These are phyloP conservation scores for Phyllostomus hastatus DNA, from an alignment of 2,113 vertebrate species.

Conservation along the genomic window DNA sequence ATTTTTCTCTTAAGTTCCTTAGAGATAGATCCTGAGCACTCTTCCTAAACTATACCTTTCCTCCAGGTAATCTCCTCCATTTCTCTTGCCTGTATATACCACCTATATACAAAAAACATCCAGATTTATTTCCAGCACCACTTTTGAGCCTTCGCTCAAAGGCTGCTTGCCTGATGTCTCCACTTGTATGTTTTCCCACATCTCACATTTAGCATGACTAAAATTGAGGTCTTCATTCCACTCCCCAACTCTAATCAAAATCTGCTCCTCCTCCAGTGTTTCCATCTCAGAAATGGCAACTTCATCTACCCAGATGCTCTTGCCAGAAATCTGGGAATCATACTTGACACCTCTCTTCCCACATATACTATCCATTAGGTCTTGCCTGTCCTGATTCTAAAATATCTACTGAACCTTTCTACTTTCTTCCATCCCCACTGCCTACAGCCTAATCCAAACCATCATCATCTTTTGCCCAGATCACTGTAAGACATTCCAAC, in stretches of 20 bases:
- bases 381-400: conserved; percentile 40
- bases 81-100: background rate
- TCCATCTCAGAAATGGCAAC: conserved; percentile 35
- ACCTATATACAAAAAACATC: background rate
- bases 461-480: background rate
- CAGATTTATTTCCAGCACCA: background rate
- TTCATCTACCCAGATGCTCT: conserved; percentile 49
- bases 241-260: conserved; percentile 24
- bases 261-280: conserved; percentile 29
- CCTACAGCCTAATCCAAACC: background rate
- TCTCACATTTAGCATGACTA: conserved; percentile 11
- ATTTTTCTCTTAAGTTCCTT: conserved; percentile 25
- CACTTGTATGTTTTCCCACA: conserved; percentile 36
- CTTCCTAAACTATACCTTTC: background rate
- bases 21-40: background rate
- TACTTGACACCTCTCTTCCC: conserved; percentile 40
- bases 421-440: background rate
- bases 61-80: background rate
- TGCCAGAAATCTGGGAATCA: conserved; percentile 41
- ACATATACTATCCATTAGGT: conserved; percentile 29
- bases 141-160: background rate
- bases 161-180: background rate
- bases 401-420: conserved; percentile 42
- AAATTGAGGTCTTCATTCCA: conserved; percentile 32
- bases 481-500: background rate